Evolutionary conservation across 2,888 invertebrate genomes (phyloP), one percentile per base, ranked within the genome.

Genomic region (Brachylomia viminalis): DNA sequence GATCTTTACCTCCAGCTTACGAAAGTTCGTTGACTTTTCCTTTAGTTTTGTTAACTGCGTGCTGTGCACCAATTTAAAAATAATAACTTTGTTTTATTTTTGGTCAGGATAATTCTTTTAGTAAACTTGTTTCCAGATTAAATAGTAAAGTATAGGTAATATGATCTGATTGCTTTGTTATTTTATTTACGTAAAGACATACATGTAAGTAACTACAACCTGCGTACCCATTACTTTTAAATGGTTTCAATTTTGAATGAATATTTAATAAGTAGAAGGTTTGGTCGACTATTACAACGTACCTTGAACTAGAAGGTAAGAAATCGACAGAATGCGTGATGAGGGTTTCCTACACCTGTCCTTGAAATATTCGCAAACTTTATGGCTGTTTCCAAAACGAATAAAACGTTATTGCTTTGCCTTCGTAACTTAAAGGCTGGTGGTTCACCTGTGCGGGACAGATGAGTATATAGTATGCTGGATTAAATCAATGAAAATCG

Each of bases 291-390:
- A 33, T 56, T 59, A 69, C 17, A 59, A 59, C 2, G 23, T 62
- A 72, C 62, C 72, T 69, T 66, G 56, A 75, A 69, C 27, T 58
- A 59, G 56, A 65, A 75, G 30, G 49, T 64, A 74, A 67, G 64
- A 66, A 86, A 77, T 76, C 49, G 75, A 73, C 80, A 71, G 65
- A 71, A 72, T 83, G 73, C 87, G 86, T 86, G 85, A 87, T 84
- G 75, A 77, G 73, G 82, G 72, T 85, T 84, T 69, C 38, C 61
- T 77, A 72, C 77, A 73, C 30, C 69, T 75, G 80, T 70, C 85
- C 85, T 85, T 85, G 83, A 76, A 76, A 78, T 80, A 83, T 83
- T 85, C 38, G 74, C 65, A 27, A 76, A 78, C n/a, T 78, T 83
- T 80, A 80, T 83, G 73, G 62, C 61, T 72, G 73, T 77, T 84